Evolutionary conservation across 2,113 vertebrate genomes (phyloP).

Genomic region (Ictalurus punctatus): DNA sequence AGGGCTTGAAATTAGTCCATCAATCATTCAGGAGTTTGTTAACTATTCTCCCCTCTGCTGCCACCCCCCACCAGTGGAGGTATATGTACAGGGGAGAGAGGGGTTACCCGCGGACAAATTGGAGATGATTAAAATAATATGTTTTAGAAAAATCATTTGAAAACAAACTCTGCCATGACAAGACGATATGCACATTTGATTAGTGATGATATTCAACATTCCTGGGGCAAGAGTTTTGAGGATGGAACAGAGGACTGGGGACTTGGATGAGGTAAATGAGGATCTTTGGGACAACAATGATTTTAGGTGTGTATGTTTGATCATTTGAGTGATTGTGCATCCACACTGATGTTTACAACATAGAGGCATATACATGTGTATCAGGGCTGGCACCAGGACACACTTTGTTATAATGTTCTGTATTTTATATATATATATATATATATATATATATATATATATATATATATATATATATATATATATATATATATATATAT

Average conservation of each 20-base stretch:
- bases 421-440: too few species aligned
- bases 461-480: too few species aligned
- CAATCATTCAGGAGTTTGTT: constrained; percentile 95
- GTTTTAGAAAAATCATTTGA: constrained; percentile 36
- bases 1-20: constrained; percentile 95
- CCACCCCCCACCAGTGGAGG: constrained; percentile 54
- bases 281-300: constrained; percentile 60
- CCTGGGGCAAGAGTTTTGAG: constrained; percentile 56
- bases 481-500: too few species aligned
- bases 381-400: neutral
- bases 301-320: constrained; percentile 64
- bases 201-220: constrained; percentile 67
- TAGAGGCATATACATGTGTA: constrained; percentile 54
- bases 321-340: constrained; percentile 71
- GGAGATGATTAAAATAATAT: constrained; percentile 54
- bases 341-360: constrained; percentile 63
- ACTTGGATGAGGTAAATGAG: constrained; percentile 68
- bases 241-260: constrained; percentile 60
- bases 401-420: neutral
- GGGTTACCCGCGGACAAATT: constrained; percentile 54
- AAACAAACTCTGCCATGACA: constrained; percentile 47
- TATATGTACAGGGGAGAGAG: constrained; percentile 55
- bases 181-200: constrained; percentile 60
- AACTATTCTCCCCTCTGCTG: constrained; percentile 74
- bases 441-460: too few species aligned